These are phyloP conservation scores for Diabrotica undecimpunctata DNA, from an alignment of 1,140 invertebrate species.

Conservation along the genomic window DNA sequence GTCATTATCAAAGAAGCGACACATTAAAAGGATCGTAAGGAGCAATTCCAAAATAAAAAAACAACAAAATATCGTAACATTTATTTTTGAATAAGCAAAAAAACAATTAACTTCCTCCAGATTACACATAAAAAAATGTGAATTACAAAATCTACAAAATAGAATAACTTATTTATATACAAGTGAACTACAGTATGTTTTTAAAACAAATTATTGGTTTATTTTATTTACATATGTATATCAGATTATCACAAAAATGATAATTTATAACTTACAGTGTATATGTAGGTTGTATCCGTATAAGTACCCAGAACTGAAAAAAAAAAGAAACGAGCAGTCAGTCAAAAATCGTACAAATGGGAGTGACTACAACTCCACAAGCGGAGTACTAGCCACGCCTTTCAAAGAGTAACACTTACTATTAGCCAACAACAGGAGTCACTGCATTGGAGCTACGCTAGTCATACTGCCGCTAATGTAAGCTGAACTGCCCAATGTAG, in stretches of 20 bases:
- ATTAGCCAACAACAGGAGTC: conserved; percentile 13
- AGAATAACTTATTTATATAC: conserved; percentile 1
- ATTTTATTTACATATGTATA: conserved; percentile 21
- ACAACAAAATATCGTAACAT: not conserved
- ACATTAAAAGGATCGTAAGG: no score
- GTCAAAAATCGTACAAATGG: not conserved
- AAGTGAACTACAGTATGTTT: not conserved
- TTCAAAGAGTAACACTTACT: not conserved
- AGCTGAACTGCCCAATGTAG: conserved; percentile 45
- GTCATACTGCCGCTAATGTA: conserved; percentile 45
- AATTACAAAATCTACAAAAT: conserved; percentile 3
- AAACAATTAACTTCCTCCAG: not conserved
- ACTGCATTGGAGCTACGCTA: conserved; percentile 43
- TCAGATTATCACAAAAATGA: conserved; percentile 22
- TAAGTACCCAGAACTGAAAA: conserved; percentile 16
- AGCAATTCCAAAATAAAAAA: no score
- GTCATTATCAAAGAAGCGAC: no score
- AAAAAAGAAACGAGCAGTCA: not conserved
- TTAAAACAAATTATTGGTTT: conserved; percentile 7
- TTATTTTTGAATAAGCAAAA: conserved; percentile 1
- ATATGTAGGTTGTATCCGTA: not conserved
- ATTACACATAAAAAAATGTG: conserved; percentile 1
- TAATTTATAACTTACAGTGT: conserved; percentile 11
- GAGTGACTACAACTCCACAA: not conserved
- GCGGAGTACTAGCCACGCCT: not conserved